Evolutionary conservation across 2,888 invertebrate species (phyloP).

Genomic region (Melikaiella ostensackeni): DNA sequence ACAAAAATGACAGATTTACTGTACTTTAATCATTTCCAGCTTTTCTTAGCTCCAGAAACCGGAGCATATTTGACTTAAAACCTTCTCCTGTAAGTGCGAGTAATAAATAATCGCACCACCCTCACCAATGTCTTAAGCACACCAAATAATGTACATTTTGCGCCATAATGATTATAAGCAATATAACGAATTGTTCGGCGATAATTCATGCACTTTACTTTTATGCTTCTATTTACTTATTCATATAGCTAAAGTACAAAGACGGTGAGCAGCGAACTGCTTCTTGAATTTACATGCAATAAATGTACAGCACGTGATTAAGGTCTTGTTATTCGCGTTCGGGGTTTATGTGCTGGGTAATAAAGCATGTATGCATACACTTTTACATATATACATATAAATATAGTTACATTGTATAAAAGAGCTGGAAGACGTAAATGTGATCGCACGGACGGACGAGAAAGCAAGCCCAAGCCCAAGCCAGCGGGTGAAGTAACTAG

Average conservation of each 20-base stretch:
- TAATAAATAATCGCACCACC: too few relatives aligned
- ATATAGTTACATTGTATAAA: constrained; percentile 42
- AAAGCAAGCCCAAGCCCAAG: neutral
- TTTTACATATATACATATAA: constrained; percentile 39
- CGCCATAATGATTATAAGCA: constrained; percentile 25
- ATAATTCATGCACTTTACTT: constrained; percentile 39
- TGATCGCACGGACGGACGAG: constrained; percentile 35
- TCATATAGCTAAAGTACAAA: constrained; percentile 38
- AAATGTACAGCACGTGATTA: constrained; percentile 40
- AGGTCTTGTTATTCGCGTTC: constrained; percentile 31
- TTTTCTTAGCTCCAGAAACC: too few relatives aligned
- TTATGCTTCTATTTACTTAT: constrained; percentile 39
- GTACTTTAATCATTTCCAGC: too few relatives aligned
- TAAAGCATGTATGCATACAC: constrained; percentile 36
- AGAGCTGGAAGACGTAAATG: constrained; percentile 36
- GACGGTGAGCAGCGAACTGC: constrained; percentile 33
- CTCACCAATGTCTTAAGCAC: too few relatives aligned
- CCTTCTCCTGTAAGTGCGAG: too few relatives aligned
- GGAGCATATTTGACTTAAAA: too few relatives aligned
- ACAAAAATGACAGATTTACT: too few relatives aligned
- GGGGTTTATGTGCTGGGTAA: constrained; percentile 30
- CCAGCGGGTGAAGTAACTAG: constrained; percentile 38
- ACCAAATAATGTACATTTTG: neutral
- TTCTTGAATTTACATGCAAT: constrained; percentile 39
- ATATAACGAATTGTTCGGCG: constrained; percentile 23